Evolutionary conservation across 1,140 invertebrate species (phyloP).

Genomic region (Gryllus bimaculatus): DNA sequence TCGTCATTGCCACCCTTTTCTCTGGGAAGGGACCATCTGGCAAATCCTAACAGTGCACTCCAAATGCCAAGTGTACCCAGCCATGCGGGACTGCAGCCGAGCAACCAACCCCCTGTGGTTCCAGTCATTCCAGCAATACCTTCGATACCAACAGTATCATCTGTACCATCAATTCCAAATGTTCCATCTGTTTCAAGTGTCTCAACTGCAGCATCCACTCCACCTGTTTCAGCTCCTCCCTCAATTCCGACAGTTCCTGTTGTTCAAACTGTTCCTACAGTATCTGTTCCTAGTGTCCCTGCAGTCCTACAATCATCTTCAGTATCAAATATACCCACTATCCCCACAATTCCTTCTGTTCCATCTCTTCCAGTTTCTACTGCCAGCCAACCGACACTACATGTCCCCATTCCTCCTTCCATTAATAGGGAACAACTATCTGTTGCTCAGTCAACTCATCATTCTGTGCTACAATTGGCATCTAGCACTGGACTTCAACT

Average conservation of each 20-base stretch:
- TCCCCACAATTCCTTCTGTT: constrained; percentile 4
- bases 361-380: neutral
- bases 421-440: constrained; percentile 34
- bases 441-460: constrained; percentile 36
- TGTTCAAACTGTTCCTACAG: neutral
- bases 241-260: constrained; percentile 25
- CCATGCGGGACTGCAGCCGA: constrained; percentile 21
- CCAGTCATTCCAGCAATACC: constrained; percentile 24
- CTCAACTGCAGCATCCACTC: constrained; percentile 32
- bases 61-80: constrained; percentile 23
- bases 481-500: neutral
- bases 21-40: constrained; percentile 20
- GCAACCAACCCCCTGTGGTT: constrained; percentile 16
- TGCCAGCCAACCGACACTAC: neutral
- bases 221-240: constrained; percentile 28
- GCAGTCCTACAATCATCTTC: neutral
- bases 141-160: constrained; percentile 26
- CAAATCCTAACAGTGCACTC: constrained; percentile 17
- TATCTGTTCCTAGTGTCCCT: neutral
- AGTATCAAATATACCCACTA: neutral
- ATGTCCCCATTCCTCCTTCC: constrained; percentile 30
- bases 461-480: neutral
- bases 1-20: constrained; percentile 27
- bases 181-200: constrained; percentile 21
- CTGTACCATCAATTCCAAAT: constrained; percentile 32